These are phyloP conservation scores for Tryphoninae sp. DNA, from an alignment of 2,888 invertebrate species.

Conservation along the genomic window DNA sequence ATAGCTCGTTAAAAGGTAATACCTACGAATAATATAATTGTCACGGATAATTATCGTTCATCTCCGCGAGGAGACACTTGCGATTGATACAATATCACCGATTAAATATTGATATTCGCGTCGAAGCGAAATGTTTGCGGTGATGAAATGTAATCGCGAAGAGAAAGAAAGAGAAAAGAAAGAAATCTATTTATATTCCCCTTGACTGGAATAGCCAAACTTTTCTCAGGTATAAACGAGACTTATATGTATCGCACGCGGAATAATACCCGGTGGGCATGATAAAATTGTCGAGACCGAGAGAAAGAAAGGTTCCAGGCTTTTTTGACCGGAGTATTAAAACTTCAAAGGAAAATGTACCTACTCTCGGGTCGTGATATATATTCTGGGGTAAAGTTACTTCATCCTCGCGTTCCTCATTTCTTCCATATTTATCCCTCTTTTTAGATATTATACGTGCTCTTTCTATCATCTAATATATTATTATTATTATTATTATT, in stretches of 20 bases:
- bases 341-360: constrained; percentile 33
- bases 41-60: neutral
- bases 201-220: neutral
- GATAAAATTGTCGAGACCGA: constrained; percentile 34
- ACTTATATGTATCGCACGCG: too few species aligned
- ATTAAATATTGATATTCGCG: neutral
- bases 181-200: neutral
- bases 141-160: neutral
- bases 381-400: too few species aligned
- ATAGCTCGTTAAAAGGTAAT: neutral
- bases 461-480: too few species aligned
- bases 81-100: neutral
- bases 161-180: neutral
- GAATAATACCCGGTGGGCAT: neutral
- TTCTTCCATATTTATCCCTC: too few species aligned
- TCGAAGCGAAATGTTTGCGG: neutral
- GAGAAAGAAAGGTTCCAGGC: neutral
- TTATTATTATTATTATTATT: too few species aligned
- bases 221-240: neutral
- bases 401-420: too few species aligned
- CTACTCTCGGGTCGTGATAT: constrained; percentile 25
- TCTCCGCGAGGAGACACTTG: neutral
- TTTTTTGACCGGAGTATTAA: constrained; percentile 35
- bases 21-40: neutral
- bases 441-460: too few species aligned